Percentiles rank a stretch among this genome's conserved stretches.
Conservation (phyloP, 2,888 invertebrate genomes). For the Diplazon laetatorius region DNA sequence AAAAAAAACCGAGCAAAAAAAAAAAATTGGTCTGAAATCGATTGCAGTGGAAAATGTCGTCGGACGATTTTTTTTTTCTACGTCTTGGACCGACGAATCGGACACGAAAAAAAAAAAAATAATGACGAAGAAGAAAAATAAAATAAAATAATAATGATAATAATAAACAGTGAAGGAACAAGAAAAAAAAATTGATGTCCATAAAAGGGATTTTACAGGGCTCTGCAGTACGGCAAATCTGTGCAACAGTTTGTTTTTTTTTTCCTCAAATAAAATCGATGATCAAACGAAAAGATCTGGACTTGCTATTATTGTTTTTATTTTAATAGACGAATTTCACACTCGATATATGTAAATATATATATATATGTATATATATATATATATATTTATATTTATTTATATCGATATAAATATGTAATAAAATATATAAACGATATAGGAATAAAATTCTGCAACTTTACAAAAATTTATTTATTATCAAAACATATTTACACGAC, state of each 20-base stretch:
- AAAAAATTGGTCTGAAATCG: no score
- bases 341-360: conserved; percentile 76
- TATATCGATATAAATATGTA: conserved; percentile 78
- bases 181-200: no score
- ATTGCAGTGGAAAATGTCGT: conserved; percentile 50
- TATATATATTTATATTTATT: no score
- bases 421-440: conserved; percentile 78
- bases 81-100: conserved; percentile 53
- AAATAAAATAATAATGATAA: no score
- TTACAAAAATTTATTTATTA: conserved; percentile 67
- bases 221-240: not conserved
- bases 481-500: not conserved
- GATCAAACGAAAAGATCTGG: no score
- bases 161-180: no score
- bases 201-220: no score
- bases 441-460: conserved; percentile 78
- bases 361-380: conserved; percentile 80
- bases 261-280: no score
- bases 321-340: conserved; percentile 81
- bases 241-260: no score
- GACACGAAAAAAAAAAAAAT: conserved; percentile 58
- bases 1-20: no score
- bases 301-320: conserved; percentile 79
- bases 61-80: conserved; percentile 51
- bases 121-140: no score